Evolutionary conservation across 2,888 invertebrate species (phyloP).

Genomic region (Ecliptopera silaceata): DNA sequence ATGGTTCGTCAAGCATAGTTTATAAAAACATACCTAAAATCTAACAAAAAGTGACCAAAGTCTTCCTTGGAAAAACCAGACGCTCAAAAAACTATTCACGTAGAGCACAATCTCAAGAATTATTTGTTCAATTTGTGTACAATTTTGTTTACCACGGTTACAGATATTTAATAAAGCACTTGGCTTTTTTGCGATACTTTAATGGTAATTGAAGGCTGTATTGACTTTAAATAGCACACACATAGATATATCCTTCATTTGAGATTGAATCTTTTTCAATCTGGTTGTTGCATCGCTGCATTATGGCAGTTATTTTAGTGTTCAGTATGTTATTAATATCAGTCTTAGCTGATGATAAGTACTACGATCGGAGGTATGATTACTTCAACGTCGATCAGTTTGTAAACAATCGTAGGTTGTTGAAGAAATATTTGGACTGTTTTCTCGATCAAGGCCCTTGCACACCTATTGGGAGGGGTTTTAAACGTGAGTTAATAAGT

Average conservation of each 20-base stretch:
- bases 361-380: conserved; percentile 80
- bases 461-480: conserved; percentile 62
- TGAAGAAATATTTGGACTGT: conserved; percentile 87
- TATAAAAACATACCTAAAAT: no score
- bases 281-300: conserved; percentile 32
- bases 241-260: conserved; percentile 50
- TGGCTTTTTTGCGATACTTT: conserved; percentile 42
- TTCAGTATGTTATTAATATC: conserved; percentile 33
- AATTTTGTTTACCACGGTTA: conserved; percentile 23
- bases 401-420: conserved; percentile 84
- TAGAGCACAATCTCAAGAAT: conserved; percentile 9
- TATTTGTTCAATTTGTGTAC: conserved; percentile 6
- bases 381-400: conserved; percentile 87
- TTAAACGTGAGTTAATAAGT: conserved; percentile 56
- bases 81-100: no score
- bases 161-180: conserved; percentile 40
- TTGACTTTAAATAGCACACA: conserved; percentile 55
- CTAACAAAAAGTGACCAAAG: no score
- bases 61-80: background rate
- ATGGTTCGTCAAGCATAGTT: no score
- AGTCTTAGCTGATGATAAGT: conserved; percentile 44
- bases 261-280: conserved; percentile 19
- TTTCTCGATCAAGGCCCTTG: conserved; percentile 65
- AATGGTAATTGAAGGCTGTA: conserved; percentile 48
- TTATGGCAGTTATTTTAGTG: conserved; percentile 33